Conservation (phyloP, 2,797 vertebrate species). For the Hipposideros larvatus region DNA sequence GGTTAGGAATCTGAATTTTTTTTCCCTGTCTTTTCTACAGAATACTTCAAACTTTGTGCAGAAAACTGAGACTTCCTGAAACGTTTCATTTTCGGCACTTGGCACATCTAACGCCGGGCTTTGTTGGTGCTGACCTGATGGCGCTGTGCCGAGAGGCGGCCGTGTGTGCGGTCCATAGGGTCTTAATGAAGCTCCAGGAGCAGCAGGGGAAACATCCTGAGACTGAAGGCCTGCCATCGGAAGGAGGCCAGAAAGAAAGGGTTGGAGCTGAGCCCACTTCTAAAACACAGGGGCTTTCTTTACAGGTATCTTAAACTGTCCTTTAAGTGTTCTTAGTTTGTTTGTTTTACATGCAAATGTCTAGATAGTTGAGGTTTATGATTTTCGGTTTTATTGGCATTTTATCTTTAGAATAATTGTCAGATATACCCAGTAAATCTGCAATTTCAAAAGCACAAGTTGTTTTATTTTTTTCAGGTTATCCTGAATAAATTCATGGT, state of each 20-base stretch:
- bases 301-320: constrained; percentile 67
- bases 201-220: neutral
- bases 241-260: neutral
- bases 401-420: neutral
- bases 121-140: constrained; percentile 97
- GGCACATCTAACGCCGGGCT: constrained; percentile 95
- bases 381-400: neutral
- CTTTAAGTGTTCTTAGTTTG: neutral
- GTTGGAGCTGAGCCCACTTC: neutral
- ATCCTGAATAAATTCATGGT: neutral
- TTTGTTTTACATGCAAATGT: neutral
- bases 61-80: constrained; percentile 92
- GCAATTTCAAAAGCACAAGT: neutral
- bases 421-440: neutral
- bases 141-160: constrained; percentile 96
- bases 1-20: neutral
- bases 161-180: constrained; percentile 92
- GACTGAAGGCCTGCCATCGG: neutral
- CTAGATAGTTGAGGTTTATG: neutral
- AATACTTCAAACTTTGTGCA: constrained; percentile 95
- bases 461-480: neutral
- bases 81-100: constrained; percentile 91
- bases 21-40: constrained; percentile 83
- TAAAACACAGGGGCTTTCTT: constrained; percentile 57
- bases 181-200: constrained; percentile 87